A percentile compares a stretch with the other conserved stretches of the same genome.
phyloP scores from a whole-genome alignment of 2,888 invertebrate genomes.

The Clanis bilineata region DNA sequence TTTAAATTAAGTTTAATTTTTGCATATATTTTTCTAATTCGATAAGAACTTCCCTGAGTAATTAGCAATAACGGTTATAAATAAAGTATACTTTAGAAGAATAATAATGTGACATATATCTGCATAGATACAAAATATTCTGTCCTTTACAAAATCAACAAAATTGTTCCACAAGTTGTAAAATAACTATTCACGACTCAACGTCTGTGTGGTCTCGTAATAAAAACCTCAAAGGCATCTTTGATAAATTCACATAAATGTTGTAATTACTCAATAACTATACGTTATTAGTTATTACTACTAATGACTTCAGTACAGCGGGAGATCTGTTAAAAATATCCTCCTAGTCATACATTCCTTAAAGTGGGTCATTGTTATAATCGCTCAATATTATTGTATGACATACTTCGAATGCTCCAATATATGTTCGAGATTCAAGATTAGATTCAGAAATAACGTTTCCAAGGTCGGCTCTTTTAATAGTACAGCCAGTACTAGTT shows the following conservation, averaged over 20 bases:
- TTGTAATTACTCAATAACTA: background rate
- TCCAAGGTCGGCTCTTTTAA: constrained; percentile 8
- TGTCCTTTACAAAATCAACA: background rate
- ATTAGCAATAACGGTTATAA: too few species aligned
- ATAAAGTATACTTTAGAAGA: too few species aligned
- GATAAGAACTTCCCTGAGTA: background rate
- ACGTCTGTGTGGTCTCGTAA: background rate
- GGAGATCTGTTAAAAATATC: constrained; percentile 4
- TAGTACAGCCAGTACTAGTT: background rate
- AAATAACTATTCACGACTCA: background rate
- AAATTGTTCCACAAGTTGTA: background rate
- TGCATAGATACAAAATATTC: background rate
- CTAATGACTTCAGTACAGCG: background rate
- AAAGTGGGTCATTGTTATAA: constrained; percentile 7
- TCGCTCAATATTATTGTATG: constrained; percentile 2
- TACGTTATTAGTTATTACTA: background rate
- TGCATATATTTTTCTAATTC: background rate
- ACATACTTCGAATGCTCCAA: background rate
- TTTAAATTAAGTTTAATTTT: background rate
- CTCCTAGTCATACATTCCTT: background rate
- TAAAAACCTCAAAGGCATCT: background rate
- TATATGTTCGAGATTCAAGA: background rate
- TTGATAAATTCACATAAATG: background rate
- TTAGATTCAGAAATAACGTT: constrained; percentile 1
- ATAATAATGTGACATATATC: too few species aligned